phyloP scores from a whole-genome alignment of 2,797 vertebrate genomes.

The Melanotaenia trifasciata region DNA sequence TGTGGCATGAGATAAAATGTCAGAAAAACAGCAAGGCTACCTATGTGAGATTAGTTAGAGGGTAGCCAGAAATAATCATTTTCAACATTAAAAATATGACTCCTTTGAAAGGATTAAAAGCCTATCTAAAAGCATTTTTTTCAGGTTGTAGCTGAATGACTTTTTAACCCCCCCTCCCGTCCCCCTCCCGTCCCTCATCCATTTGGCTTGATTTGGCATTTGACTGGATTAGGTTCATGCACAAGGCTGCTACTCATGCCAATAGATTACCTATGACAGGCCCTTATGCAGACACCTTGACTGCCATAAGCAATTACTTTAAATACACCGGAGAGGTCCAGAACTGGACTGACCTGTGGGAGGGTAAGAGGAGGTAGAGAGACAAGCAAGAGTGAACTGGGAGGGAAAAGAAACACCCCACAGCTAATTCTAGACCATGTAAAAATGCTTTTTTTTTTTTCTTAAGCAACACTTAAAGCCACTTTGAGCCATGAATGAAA shows the following conservation, averaged over 20 bases:
- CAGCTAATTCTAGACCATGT: slow-evolving; percentile 44
- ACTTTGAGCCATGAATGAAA: slow-evolving; percentile 16
- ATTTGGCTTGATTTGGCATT: slow-evolving; percentile 52
- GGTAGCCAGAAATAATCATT: slow-evolving; percentile 1
- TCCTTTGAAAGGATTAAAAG: slow-evolving; percentile 49
- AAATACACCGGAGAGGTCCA: slow-evolving; percentile 69
- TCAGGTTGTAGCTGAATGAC: slow-evolving; percentile 47
- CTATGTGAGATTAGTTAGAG: not conserved
- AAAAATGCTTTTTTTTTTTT: slow-evolving; percentile 23
- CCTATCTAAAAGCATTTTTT: slow-evolving; percentile 13
- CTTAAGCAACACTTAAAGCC: slow-evolving; percentile 20
- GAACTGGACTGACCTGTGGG: slow-evolving; percentile 62
- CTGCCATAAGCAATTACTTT: slow-evolving; percentile 78
- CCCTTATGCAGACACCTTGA: slow-evolving; percentile 80
- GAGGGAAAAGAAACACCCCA: slow-evolving; percentile 27
- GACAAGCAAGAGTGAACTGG: slow-evolving; percentile 21
- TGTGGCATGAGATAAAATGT: not conserved
- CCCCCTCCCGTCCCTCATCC: slow-evolving; percentile 11
- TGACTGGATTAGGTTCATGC: slow-evolving; percentile 75
- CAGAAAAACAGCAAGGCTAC: not conserved
- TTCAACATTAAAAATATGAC: slow-evolving; percentile 14
- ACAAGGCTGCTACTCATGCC: slow-evolving; percentile 77
- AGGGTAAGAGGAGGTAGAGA: slow-evolving; percentile 33
- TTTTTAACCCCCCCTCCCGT: slow-evolving; percentile 45
- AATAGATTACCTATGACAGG: slow-evolving; percentile 80